phyloP scores from a whole-genome alignment of 2,797 vertebrate species.

The Acipenser transmontanus region DNA sequence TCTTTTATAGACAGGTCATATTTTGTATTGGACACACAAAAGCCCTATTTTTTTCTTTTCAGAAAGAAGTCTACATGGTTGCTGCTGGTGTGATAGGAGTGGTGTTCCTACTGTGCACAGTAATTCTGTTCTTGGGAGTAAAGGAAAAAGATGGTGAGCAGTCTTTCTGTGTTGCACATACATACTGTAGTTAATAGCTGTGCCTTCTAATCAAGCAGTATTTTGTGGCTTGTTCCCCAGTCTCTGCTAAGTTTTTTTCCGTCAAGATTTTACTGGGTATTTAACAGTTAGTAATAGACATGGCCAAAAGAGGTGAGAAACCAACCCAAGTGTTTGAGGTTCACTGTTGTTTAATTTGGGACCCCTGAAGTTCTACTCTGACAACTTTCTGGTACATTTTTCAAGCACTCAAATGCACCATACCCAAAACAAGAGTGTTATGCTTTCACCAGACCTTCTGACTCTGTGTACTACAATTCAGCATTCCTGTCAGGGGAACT shows the following conservation, averaged over 20 bases:
- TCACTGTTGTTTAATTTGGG: no score
- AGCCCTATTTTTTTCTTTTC: conserved; percentile 25
- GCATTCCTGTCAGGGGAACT: no score
- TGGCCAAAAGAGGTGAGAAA: not conserved
- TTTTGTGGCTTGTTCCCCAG: not conserved
- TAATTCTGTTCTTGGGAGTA: conserved; percentile 82
- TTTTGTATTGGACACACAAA: not conserved
- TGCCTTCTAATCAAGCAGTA: not conserved
- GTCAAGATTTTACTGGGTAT: not conserved
- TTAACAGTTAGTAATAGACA: not conserved
- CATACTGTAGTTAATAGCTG: not conserved
- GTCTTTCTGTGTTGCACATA: conserved; percentile 7
- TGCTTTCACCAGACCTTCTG: no score
- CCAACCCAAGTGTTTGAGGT: not conserved
- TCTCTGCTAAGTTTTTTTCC: not conserved
- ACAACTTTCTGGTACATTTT: no score
- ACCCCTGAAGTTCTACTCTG: no score
- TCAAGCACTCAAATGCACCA: no score
- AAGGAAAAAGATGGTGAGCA: conserved; percentile 85
- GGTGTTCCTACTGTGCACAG: conserved; percentile 76
- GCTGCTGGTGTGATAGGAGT: conserved; percentile 77
- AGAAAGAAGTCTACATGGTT: conserved; percentile 85
- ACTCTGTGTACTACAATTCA: no score
- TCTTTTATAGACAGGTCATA: no score
- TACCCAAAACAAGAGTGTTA: no score